Conservation (phyloP, 1,140 invertebrate genomes). For the Drosophila trapezifrons region DNA sequence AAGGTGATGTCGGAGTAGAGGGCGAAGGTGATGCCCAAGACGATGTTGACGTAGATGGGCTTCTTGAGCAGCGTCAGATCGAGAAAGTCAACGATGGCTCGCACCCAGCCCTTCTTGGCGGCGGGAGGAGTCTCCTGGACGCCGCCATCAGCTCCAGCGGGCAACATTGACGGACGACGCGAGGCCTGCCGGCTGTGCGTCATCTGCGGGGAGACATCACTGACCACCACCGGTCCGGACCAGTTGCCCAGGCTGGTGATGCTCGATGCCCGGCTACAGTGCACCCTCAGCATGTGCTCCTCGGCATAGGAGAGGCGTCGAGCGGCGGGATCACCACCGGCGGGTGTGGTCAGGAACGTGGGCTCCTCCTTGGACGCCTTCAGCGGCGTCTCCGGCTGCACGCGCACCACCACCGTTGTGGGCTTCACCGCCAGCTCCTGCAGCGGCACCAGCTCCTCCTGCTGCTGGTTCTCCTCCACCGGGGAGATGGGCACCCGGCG, state of each 20-base stretch:
- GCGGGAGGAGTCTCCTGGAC: neutral
- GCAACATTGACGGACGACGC: slow-evolving; percentile 35
- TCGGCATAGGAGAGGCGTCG: slow-evolving; percentile 60
- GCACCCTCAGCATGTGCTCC: slow-evolving; percentile 46
- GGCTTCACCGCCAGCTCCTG: slow-evolving; percentile 7
- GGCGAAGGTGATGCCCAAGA: slow-evolving; percentile 85
- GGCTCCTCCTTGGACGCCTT: slow-evolving; percentile 31
- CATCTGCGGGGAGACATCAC: slow-evolving; percentile 77
- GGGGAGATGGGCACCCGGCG: slow-evolving; percentile 76
- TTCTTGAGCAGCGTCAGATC: slow-evolving; percentile 87
- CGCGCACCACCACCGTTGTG: slow-evolving; percentile 32
- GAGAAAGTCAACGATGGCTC: slow-evolving; percentile 85
- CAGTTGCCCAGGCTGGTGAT: slow-evolving; percentile 84
- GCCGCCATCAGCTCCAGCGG: neutral
- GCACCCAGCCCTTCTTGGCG: slow-evolving; percentile 38
- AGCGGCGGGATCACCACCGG: neutral
- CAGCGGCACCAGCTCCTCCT: slow-evolving; percentile 30
- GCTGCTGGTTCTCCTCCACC: slow-evolving; percentile 55
- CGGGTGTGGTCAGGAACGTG: neutral
- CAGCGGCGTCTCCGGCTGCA: slow-evolving; percentile 65
- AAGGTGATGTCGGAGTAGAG: slow-evolving; percentile 87
- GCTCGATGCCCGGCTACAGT: slow-evolving; percentile 75
- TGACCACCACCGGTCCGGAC: slow-evolving; percentile 79
- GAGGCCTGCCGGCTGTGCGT: slow-evolving; percentile 66
- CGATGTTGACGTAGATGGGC: slow-evolving; percentile 86